Conservation (phyloP, 2,113 vertebrate genomes). For the Perca flavescens region DNA sequence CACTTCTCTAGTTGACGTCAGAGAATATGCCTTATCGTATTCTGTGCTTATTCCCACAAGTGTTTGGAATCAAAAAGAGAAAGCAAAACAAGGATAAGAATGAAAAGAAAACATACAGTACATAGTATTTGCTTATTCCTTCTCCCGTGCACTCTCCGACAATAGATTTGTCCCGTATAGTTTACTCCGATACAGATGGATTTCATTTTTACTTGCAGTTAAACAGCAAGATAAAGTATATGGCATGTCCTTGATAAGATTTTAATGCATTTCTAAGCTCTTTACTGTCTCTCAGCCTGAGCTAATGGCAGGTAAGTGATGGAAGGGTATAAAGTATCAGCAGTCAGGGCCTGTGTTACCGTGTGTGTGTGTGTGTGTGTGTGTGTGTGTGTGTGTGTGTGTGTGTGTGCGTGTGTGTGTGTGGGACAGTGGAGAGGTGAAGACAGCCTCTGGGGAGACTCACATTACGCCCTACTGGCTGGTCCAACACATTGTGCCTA, state of each 20-base stretch:
- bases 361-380: background rate
- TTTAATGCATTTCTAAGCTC: conserved; percentile 32
- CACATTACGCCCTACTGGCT: conserved; percentile 50
- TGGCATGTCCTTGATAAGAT: conserved; percentile 24
- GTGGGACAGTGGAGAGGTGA: conserved; percentile 57
- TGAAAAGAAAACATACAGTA: background rate
- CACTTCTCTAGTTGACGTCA: conserved; percentile 45
- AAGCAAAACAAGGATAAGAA: background rate
- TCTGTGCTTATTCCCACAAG: conserved; percentile 10
- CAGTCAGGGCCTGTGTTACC: conserved; percentile 9
- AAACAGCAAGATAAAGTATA: conserved; percentile 2
- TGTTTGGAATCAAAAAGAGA: conserved; percentile 10
- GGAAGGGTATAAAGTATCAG: conserved; percentile 55
- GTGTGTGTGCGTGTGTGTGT: background rate
- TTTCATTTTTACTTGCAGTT: background rate
- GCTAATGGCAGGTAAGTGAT: conserved; percentile 43
- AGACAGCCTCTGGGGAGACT: conserved; percentile 61
- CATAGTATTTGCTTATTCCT: background rate
- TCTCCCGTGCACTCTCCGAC: background rate
- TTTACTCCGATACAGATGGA: background rate
- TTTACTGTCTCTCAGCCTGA: conserved; percentile 36
- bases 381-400: background rate
- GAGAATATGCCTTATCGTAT: conserved; percentile 19
- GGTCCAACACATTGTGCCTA: conserved; percentile 23
- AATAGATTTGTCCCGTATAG: background rate